Evolutionary conservation across 1,140 invertebrate species (phyloP), one percentile per base, ranked within the genome.

Genomic region (Zaprionus taronus): DNA sequence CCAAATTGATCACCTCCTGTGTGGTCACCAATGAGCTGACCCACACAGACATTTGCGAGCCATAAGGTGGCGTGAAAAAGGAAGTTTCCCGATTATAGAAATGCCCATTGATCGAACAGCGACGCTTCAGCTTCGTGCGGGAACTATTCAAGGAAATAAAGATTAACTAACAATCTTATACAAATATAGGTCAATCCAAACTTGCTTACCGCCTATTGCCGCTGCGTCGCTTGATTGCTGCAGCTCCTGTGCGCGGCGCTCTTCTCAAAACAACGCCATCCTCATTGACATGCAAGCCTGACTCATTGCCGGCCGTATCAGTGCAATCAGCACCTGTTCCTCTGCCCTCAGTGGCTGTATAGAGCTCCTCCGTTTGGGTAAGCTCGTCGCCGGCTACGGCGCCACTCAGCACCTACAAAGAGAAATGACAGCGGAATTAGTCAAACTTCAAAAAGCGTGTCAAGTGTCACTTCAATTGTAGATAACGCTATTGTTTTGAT

Each of bases 51-150:
- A 97, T 97, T 79, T 97, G 95, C 79, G 96, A 97, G 17, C 97
- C 97, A 84, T 96, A 95, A 0, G 97, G 96, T 1, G 97, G 97
- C 4, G 96, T 97, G 82, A 98, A 98, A 71, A 97, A 96, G 87
- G 96, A 97, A 0, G 97, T 98, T 94, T 98, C 97, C 62, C 96
- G 94, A 92, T 98, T 96, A 87, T 98, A 98, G 92, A 96, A 97
- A 92, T 98, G 97, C 2, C 97, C 97, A 92, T 98, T 98, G 34
- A 98, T 98, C 0, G 97, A 97, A 77, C 97, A 97, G 66, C 97
- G 94, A 70, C 96, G 93, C 93, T 95, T 95, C 14, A 97, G 91
- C 91, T 96, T 96, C 71, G 95, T 94, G 36, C 95, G 94, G 3
- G 96, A 96, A 81, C 95, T 93, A 34, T 24, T 20, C 47, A 80